Conservation (phyloP, 2,113 vertebrate genomes). For the Daphoenositta chrysoptera region DNA sequence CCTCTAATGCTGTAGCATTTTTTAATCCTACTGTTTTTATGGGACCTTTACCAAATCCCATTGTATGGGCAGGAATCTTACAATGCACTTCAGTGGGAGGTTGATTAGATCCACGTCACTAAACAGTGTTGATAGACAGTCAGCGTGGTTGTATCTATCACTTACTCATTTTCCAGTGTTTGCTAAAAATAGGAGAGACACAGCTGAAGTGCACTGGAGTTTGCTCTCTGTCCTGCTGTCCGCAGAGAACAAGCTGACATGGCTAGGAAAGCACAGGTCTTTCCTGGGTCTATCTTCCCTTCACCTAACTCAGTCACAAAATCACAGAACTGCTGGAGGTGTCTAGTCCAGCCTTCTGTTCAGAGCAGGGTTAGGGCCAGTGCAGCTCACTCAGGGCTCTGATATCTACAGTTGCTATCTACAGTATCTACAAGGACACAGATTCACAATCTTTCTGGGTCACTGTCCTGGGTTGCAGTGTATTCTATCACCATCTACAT, state of each 20-base stretch:
- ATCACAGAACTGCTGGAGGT: not conserved
- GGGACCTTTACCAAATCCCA: not conserved
- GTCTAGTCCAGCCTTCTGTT: not conserved
- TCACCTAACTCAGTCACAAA: not conserved
- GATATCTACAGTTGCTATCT: not conserved
- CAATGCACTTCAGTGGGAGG: not conserved
- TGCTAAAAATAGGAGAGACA: not conserved
- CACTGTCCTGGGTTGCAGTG: too few species aligned
- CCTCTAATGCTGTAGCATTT: not conserved
- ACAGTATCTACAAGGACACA: not conserved
- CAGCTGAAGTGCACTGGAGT: not conserved
- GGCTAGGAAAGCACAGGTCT: not conserved
- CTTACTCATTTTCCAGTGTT: not conserved
- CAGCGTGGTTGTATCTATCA: not conserved
- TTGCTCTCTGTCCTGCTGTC: not conserved
- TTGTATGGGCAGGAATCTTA: not conserved
- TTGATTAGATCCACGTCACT: not conserved
- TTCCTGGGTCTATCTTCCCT: not conserved
- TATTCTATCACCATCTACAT: too few species aligned
- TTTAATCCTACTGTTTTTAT: not conserved
- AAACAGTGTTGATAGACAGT: not conserved
- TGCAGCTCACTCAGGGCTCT: not conserved
- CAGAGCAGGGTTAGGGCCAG: not conserved
- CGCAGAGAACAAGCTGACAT: not conserved
- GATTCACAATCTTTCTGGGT: not conserved